Conservation (phyloP, 2,797 vertebrate genomes). For the Siniperca undulata region DNA sequence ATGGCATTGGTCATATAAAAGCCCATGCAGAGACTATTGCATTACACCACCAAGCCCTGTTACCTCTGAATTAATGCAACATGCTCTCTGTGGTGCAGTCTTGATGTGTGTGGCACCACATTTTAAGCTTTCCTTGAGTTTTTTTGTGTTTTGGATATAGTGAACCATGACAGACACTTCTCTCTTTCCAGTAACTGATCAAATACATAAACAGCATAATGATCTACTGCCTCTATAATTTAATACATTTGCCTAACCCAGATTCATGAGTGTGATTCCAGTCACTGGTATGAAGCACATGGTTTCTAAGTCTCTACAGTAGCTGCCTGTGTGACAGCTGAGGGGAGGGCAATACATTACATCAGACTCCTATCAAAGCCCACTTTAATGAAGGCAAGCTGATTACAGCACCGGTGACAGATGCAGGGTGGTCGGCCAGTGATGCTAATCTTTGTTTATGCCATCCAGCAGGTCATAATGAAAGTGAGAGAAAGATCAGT, state of each 20-base stretch:
- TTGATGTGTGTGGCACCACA: conserved; percentile 35
- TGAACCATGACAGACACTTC: conserved; percentile 29
- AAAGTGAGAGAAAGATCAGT: conserved; percentile 69
- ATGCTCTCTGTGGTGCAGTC: conserved; percentile 34
- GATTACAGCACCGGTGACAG: conserved; percentile 76
- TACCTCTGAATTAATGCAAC: conserved; percentile 52
- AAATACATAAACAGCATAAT: conserved; percentile 33
- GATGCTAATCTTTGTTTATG: conserved; percentile 79
- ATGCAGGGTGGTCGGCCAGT: conserved; percentile 67
- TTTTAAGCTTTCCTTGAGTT: conserved; percentile 19
- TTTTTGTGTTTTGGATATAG: conserved; percentile 20
- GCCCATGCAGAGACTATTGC: conserved; percentile 50
- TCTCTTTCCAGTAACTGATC: conserved; percentile 25
- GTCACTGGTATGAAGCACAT: conserved; percentile 64
- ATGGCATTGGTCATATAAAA: conserved; percentile 59
- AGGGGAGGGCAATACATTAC: conserved; percentile 64
- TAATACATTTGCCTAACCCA: conserved; percentile 55
- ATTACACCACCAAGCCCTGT: conserved; percentile 51
- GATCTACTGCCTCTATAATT: conserved; percentile 41
- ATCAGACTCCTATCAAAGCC: conserved; percentile 76
- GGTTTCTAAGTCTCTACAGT: conserved; percentile 55
- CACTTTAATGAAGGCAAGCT: conserved; percentile 72
- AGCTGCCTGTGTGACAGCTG: conserved; percentile 74
- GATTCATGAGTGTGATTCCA: conserved; percentile 47
- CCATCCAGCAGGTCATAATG: conserved; percentile 69